Conservation (phyloP, 2,888 invertebrate genomes). For the Limnephilus auricula region DNA sequence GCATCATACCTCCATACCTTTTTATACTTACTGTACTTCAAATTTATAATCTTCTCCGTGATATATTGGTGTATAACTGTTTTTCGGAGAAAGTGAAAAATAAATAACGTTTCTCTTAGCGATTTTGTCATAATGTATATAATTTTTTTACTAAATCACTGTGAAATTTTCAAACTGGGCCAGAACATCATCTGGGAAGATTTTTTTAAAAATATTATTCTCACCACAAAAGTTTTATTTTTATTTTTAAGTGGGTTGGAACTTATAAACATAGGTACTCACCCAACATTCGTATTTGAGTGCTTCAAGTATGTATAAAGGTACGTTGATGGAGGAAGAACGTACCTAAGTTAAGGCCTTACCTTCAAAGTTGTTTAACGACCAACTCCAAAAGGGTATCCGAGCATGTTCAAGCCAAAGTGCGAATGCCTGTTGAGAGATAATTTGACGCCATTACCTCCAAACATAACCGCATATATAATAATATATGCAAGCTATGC, state of each 20-base stretch:
- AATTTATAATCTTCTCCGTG: no score
- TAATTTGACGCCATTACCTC: constrained; percentile 8
- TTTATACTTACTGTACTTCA: no score
- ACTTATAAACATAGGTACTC: background rate
- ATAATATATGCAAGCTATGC: background rate
- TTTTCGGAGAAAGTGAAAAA: no score
- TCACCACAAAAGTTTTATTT: background rate
- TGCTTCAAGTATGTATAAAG: background rate
- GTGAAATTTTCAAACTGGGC: background rate
- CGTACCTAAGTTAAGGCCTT: background rate
- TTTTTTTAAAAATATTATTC: background rate
- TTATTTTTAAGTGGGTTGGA: background rate
- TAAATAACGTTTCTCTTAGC: no score
- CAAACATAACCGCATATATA: background rate
- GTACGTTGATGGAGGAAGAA: background rate
- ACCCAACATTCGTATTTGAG: background rate
- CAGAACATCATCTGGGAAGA: background rate
- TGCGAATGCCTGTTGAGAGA: constrained; percentile 59
- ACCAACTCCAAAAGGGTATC: constrained; percentile 41
- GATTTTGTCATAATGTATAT: no score
- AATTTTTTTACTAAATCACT: no score
- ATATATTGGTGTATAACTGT: no score
- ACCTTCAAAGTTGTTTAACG: constrained; percentile 56
- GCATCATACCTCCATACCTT: no score
- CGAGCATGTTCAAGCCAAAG: constrained; percentile 34